Evolutionary conservation across 2,888 invertebrate species (phyloP).

Genomic region (Anagyrus pseudococci): DNA sequence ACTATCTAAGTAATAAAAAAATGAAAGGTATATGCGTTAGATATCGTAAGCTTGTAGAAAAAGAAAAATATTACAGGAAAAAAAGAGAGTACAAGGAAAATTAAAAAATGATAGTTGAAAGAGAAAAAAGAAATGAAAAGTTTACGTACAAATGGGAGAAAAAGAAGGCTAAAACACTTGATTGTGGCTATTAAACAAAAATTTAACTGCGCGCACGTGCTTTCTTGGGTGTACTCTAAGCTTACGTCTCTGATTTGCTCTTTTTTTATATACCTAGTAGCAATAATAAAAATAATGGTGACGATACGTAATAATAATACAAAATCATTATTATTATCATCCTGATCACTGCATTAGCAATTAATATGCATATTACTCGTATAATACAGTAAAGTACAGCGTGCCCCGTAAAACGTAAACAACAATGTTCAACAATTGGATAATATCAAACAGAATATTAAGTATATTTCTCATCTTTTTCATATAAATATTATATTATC

Average conservation of each 20-base stretch:
- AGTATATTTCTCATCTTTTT: slow-evolving; percentile 41
- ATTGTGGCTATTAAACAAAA: too few species aligned
- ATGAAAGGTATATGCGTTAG: slow-evolving; percentile 32
- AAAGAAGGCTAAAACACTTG: neutral
- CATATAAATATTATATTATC: slow-evolving; percentile 57
- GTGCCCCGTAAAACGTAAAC: slow-evolving; percentile 60
- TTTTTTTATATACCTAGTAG: slow-evolving; percentile 26
- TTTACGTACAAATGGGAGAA: neutral
- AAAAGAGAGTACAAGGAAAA: slow-evolving; percentile 10
- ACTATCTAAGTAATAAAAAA: slow-evolving; percentile 38
- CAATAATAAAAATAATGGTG: slow-evolving; percentile 40
- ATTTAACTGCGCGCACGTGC: too few species aligned
- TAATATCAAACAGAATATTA: slow-evolving; percentile 61
- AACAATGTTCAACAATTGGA: slow-evolving; percentile 60
- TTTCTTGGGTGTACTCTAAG: too few species aligned
- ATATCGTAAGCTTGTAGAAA: slow-evolving; percentile 34
- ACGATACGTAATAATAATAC: slow-evolving; percentile 40
- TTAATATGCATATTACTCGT: slow-evolving; percentile 41
- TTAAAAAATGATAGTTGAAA: neutral
- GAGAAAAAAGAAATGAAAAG: neutral
- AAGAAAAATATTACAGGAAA: slow-evolving; percentile 13
- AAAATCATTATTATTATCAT: slow-evolving; percentile 40
- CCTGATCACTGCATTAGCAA: slow-evolving; percentile 46
- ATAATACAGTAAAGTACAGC: slow-evolving; percentile 60
- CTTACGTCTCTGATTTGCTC: too few species aligned